Evolutionary conservation across 1,140 invertebrate species (phyloP).

Genomic region (Drosophila insularis): DNA sequence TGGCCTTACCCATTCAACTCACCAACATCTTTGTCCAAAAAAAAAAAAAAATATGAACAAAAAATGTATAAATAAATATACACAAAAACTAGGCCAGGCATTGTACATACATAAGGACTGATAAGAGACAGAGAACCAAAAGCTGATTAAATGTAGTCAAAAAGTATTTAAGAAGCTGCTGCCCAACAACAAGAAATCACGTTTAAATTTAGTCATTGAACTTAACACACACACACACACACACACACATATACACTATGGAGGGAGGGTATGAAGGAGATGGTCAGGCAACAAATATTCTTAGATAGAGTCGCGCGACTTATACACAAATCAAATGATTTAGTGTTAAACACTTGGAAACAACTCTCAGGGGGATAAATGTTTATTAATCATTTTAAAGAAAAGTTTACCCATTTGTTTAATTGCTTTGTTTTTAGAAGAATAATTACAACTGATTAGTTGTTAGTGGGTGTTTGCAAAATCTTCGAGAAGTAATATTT

Average conservation of each 20-base stretch:
- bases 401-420: neutral
- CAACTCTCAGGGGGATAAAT: neutral
- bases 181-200: slow-evolving; percentile 44
- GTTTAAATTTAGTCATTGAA: slow-evolving; percentile 75
- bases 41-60: neutral
- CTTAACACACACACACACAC: slow-evolving; percentile 36
- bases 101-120: slow-evolving; percentile 43
- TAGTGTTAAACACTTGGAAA: slow-evolving; percentile 27
- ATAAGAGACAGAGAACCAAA: slow-evolving; percentile 37
- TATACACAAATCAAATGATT: slow-evolving; percentile 15
- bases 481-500: neutral
- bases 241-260: slow-evolving; percentile 19
- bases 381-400: neutral
- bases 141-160: slow-evolving; percentile 61
- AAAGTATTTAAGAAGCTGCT: slow-evolving; percentile 33
- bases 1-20: neutral
- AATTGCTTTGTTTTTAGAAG: too few species aligned
- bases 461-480: neutral
- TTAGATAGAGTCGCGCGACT: slow-evolving; percentile 36
- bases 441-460: too few species aligned
- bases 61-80: slow-evolving; percentile 26
- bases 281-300: slow-evolving; percentile 12
- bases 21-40: neutral
- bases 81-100: slow-evolving; percentile 65
- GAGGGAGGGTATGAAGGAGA: slow-evolving; percentile 17